phyloP scores from a whole-genome alignment of 2,113 vertebrate species.

The Paradoxurus hermaphroditus region DNA sequence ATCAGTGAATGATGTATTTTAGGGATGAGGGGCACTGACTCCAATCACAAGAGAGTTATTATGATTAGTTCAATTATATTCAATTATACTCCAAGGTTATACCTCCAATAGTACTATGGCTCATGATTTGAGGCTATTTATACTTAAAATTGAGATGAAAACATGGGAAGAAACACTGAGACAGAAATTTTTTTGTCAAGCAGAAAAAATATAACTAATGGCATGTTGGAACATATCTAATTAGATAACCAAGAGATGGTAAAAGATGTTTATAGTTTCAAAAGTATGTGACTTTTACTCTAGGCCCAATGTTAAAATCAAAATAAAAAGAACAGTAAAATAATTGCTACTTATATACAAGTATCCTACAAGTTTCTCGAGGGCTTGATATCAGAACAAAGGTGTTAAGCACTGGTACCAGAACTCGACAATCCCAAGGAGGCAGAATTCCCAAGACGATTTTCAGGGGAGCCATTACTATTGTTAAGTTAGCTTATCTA shows the following conservation, averaged over 20 bases:
- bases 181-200: background rate
- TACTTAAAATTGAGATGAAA: slow-evolving; percentile 38
- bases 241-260: background rate
- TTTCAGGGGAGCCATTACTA: background rate
- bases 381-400: background rate
- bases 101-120: background rate
- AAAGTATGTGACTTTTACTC: background rate
- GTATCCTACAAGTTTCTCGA: background rate
- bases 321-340: background rate
- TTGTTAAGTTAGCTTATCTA: background rate
- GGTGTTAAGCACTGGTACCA: background rate
- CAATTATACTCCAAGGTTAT: slow-evolving; percentile 2
- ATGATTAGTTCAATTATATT: slow-evolving; percentile 20
- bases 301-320: background rate
- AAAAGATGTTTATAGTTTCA: background rate
- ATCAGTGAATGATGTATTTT: background rate
- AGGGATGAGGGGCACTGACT: background rate
- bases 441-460: background rate
- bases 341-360: background rate
- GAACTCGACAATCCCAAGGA: background rate
- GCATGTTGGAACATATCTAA: background rate
- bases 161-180: background rate
- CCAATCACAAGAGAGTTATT: background rate
- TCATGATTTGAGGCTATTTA: background rate
- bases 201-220: background rate